phyloP scores from a whole-genome alignment of 2,113 vertebrate genomes.

The Corynorhinus townsendii region DNA sequence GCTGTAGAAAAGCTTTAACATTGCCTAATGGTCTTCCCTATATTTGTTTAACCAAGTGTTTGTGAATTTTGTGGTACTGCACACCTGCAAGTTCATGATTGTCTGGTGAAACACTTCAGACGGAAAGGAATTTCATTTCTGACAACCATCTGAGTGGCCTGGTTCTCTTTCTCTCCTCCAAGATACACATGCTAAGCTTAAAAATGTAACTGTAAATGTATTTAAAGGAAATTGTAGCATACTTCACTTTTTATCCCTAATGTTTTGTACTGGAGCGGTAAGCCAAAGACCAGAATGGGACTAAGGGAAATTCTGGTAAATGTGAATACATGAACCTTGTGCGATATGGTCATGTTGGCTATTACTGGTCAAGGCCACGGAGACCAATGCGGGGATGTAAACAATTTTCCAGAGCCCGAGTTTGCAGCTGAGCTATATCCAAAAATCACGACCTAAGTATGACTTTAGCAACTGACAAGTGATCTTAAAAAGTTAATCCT shows the following conservation, averaged over 20 bases:
- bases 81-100: neutral
- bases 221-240: neutral
- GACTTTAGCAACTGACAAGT: neutral
- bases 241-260: neutral
- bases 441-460: neutral
- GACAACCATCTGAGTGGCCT: neutral
- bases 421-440: neutral
- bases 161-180: neutral
- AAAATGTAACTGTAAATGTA: neutral
- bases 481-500: neutral
- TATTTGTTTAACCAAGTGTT: neutral
- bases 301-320: neutral
- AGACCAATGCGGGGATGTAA: neutral
- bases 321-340: neutral
- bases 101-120: neutral
- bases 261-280: neutral
- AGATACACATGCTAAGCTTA: neutral
- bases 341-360: neutral
- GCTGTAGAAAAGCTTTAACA: neutral
- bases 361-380: neutral
- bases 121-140: constrained; percentile 1
- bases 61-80: neutral
- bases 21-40: neutral
- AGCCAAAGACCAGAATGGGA: neutral
- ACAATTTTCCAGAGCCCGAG: neutral